Conservation (phyloP, 2,797 vertebrate genomes). For the Sebastiscus albofasciatus region DNA sequence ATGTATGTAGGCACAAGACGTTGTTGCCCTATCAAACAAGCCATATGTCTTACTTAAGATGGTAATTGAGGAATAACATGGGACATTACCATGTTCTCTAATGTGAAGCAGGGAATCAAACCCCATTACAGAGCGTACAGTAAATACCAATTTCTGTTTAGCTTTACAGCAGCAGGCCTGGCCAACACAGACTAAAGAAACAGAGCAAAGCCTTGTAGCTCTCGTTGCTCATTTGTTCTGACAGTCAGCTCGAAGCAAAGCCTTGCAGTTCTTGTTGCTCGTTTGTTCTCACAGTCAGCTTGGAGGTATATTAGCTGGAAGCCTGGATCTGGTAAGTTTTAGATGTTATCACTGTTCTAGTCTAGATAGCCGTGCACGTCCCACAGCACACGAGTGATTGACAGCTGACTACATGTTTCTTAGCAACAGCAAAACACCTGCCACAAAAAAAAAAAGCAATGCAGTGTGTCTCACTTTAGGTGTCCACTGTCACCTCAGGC, state of each 20-base stretch:
- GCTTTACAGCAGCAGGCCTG: neutral
- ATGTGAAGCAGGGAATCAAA: slow-evolving; percentile 1
- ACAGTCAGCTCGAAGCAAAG: neutral
- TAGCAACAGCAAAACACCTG: neutral
- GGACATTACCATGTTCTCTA: neutral
- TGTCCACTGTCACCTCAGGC: too few relatives aligned
- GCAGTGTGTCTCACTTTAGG: too few relatives aligned
- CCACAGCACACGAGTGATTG: neutral
- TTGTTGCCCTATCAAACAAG: neutral
- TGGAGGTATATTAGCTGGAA: neutral
- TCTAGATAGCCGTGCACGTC: neutral
- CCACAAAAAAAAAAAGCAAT: too few relatives aligned
- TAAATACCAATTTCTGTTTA: neutral
- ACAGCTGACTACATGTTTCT: neutral
- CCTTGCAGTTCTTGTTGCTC: neutral
- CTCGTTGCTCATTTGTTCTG: neutral
- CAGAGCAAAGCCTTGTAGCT: neutral
- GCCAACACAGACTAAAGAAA: neutral
- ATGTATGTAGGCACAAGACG: neutral
- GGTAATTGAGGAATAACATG: neutral
- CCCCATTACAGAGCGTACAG: neutral
- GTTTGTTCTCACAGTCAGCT: neutral
- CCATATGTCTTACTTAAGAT: neutral
- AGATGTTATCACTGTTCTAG: neutral
- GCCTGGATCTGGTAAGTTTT: too few relatives aligned